These are phyloP conservation scores for Choloepus hoffmanni DNA, from an alignment of 2,113 vertebrate species.

Conservation along the genomic window DNA sequence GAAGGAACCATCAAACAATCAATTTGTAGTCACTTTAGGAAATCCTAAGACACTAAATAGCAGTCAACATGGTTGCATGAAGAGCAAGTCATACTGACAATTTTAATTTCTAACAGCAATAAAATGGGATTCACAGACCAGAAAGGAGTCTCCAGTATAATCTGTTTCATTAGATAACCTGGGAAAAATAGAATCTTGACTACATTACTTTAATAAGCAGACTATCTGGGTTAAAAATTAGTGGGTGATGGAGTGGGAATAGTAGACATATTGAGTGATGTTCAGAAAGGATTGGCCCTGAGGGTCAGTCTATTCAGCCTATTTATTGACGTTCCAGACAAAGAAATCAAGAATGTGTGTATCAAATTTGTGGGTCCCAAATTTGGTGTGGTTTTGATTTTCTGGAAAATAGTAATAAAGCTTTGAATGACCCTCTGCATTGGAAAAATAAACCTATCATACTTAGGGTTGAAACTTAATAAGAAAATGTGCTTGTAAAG, in stretches of 20 bases:
- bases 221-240: slow-evolving; percentile 24
- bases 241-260: background rate
- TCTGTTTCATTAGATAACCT: slow-evolving; percentile 18
- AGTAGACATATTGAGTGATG: slow-evolving; percentile 38
- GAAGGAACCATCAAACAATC: slow-evolving; percentile 26
- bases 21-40: slow-evolving; percentile 16
- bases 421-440: slow-evolving; percentile 62
- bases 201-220: background rate
- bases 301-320: slow-evolving; percentile 5
- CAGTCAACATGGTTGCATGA: background rate
- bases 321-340: slow-evolving; percentile 71
- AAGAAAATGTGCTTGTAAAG: slow-evolving; percentile 75
- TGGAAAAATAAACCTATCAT: slow-evolving; percentile 75
- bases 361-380: slow-evolving; percentile 71
- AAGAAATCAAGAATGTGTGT: slow-evolving; percentile 77
- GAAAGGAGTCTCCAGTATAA: background rate
- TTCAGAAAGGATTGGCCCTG: background rate
- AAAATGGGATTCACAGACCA: background rate
- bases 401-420: slow-evolving; percentile 75
- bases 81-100: background rate
- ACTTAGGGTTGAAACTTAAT: slow-evolving; percentile 79
- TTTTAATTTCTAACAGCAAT: slow-evolving; percentile 42
- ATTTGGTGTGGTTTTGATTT: slow-evolving; percentile 72
- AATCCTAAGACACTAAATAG: slow-evolving; percentile 23
- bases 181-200: background rate